Percentiles rank a stretch among this genome's conserved stretches.
Evolutionary conservation across 2,797 vertebrate genomes (phyloP).

Genomic region (Pelodytes ibericus): DNA sequence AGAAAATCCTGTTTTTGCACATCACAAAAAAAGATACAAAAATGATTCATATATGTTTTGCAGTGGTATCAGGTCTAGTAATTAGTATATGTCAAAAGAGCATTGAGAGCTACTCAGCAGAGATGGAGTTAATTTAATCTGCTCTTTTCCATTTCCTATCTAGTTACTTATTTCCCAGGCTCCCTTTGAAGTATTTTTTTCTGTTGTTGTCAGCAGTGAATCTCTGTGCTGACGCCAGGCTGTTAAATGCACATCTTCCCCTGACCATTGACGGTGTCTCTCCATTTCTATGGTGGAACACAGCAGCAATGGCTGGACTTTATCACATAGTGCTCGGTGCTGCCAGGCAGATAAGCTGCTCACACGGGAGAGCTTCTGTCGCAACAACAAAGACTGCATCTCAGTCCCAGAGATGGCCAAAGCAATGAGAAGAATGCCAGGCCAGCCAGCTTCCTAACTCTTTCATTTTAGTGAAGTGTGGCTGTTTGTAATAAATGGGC

Average conservation of each 20-base stretch:
- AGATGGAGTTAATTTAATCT: not conserved
- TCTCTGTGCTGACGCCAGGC: conserved; percentile 28
- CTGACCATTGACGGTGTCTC: conserved; percentile 33
- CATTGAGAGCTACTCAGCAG: not conserved
- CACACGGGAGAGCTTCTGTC: conserved; percentile 28
- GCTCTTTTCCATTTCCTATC: conserved; percentile 32
- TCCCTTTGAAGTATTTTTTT: not conserved
- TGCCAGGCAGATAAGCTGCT: conserved; percentile 37
- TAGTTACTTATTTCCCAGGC: conserved; percentile 23
- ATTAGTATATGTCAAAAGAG: too few relatives aligned
- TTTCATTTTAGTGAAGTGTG: conserved; percentile 31
- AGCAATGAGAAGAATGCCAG: conserved; percentile 23
- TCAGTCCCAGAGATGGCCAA: conserved; percentile 43
- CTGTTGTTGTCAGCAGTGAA: conserved; percentile 37
- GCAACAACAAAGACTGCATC: conserved; percentile 42
- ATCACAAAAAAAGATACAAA: too few relatives aligned
- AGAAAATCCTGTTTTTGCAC: too few relatives aligned
- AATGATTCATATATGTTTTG: too few relatives aligned
- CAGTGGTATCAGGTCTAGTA: too few relatives aligned
- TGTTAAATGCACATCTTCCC: conserved; percentile 27
- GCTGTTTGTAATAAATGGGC: conserved; percentile 24
- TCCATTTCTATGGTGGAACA: conserved; percentile 27
- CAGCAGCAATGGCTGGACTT: conserved; percentile 30
- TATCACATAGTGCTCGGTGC: conserved; percentile 40
- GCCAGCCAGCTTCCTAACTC: conserved; percentile 1